phyloP scores from a whole-genome alignment of 2,888 invertebrate species.

The Orchestes rusci region DNA sequence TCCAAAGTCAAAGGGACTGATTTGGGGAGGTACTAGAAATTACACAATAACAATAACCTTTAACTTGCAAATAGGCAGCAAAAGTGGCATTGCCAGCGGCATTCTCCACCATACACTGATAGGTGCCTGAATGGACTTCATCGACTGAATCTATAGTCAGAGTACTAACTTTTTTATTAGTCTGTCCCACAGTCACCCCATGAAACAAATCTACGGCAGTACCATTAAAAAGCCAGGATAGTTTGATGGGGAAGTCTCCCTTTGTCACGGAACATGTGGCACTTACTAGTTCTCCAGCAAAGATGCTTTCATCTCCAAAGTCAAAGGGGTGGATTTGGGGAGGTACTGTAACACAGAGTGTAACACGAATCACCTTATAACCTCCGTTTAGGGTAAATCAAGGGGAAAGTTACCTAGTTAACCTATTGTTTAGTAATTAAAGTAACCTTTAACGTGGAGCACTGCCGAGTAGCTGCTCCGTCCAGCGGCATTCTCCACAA shows the following conservation, averaged over 20 bases:
- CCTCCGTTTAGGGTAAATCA: too few relatives aligned
- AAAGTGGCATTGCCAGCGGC: too few relatives aligned
- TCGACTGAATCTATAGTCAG: constrained; percentile 52
- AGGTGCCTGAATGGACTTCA: constrained; percentile 63
- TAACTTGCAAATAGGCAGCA: not conserved
- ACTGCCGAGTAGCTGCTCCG: constrained; percentile 54
- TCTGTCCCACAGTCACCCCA: constrained; percentile 14
- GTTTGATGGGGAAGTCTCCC: constrained; percentile 56
- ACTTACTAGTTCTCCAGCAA: constrained; percentile 57
- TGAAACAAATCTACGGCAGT: constrained; percentile 12
- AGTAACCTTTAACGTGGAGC: constrained; percentile 58
- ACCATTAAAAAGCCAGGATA: constrained; percentile 39
- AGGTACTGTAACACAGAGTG: constrained; percentile 32
- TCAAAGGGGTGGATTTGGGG: constrained; percentile 45
- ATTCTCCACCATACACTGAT: constrained; percentile 69
- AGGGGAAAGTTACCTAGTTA: too few relatives aligned
- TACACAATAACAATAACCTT: not conserved
- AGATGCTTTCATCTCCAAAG: constrained; percentile 46
- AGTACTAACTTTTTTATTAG: constrained; percentile 12
- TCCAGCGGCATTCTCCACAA: constrained; percentile 62
- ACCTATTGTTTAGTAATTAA: too few relatives aligned
- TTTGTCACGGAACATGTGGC: constrained; percentile 56
- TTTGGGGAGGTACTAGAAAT: constrained; percentile 46
- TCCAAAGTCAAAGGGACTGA: constrained; percentile 51
- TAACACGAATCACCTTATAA: too few relatives aligned